phyloP scores from a whole-genome alignment of 2,797 vertebrate genomes.

The Coilia nasus region DNA sequence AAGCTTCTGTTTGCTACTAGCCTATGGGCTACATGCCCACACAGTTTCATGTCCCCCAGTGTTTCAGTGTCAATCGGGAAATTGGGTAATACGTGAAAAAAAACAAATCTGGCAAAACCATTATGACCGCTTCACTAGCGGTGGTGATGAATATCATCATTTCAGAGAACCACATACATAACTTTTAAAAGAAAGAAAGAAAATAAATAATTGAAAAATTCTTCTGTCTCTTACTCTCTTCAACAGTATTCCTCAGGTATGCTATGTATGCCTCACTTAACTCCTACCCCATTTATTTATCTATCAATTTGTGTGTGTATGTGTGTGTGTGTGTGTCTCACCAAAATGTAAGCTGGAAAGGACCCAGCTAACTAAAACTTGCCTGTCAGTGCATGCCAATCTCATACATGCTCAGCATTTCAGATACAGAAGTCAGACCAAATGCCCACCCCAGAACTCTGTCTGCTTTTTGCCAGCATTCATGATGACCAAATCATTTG shows the following conservation, averaged over 20 bases:
- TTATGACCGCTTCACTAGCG: too few relatives aligned
- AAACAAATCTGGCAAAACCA: too few relatives aligned
- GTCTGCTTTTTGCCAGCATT: slow-evolving; percentile 65
- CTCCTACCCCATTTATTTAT: slow-evolving; percentile 72
- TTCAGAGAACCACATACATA: not conserved
- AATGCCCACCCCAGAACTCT: slow-evolving; percentile 73
- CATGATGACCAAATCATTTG: slow-evolving; percentile 66
- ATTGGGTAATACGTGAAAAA: too few relatives aligned
- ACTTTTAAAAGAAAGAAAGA: not conserved
- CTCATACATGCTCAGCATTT: slow-evolving; percentile 69
- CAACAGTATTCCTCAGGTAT: slow-evolving; percentile 81
- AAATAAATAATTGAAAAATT: slow-evolving; percentile 48
- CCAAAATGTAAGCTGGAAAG: slow-evolving; percentile 81
- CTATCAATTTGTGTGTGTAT: slow-evolving; percentile 63
- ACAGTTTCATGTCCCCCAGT: too few relatives aligned
- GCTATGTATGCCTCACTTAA: slow-evolving; percentile 68
- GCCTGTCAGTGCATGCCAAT: slow-evolving; percentile 66
- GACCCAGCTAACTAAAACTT: slow-evolving; percentile 73
- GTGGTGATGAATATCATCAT: not conserved
- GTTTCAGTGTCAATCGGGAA: too few relatives aligned
- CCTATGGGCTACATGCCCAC: too few relatives aligned
- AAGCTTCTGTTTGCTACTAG: too few relatives aligned
- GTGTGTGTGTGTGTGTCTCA: slow-evolving; percentile 65
- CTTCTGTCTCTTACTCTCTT: slow-evolving; percentile 78
- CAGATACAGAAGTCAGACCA: slow-evolving; percentile 52